Base-by-base conservation (phyloP, 2,888 invertebrate species). In the Serrognathus titanus region DNA sequence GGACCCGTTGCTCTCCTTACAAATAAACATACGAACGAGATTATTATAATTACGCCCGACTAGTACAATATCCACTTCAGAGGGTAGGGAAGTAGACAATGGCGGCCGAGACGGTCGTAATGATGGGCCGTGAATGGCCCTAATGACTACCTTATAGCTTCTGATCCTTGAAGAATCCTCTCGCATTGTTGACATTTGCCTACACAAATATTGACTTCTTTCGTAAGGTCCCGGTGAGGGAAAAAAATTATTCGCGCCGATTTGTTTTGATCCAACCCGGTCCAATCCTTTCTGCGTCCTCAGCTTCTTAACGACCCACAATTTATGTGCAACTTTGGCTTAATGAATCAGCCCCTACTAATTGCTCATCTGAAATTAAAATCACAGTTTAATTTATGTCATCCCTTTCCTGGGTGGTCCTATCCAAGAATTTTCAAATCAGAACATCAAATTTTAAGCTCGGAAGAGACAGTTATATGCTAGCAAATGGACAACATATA, bases 121-220 rank as follows among this genome's bases (percentile, higher is more conserved):
- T 71, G 65, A 71, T 61, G 63, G 68, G 66, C 53, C 55, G 65
- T 68, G 63, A 67, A 69, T 68, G 61, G 66, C 56, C 58, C 65
- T 69, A 69, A 69, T 69, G 62, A 69, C 66, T 62, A 68, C 68
- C 68, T 69, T 66, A 56, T 47, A 51, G 56, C 56, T 56, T 31
- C 56, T 46, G 56, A 56, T 51, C 51, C 56, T 51, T 46, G 35
- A 38, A 31, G 38, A 51, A 51, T 56, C 47, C 51, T 48, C 40
- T 48, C 40, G 48, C 48, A 51, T 47, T 47, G 51, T 56, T 51
- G 56, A 46, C 39, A 51, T 50, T 40, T 51, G 37, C 51, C 56
- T 51, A 56, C 50, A 56, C 40, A 56, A 56, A 56, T 56, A 56
- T 56, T 56, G 45, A 56, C 55, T 55, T 55, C 51, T 51, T 45